A percentile compares a stretch with the other conserved stretches of the same genome.
Conservation (phyloP, 2,113 vertebrate genomes). For the Astur gentilis region DNA sequence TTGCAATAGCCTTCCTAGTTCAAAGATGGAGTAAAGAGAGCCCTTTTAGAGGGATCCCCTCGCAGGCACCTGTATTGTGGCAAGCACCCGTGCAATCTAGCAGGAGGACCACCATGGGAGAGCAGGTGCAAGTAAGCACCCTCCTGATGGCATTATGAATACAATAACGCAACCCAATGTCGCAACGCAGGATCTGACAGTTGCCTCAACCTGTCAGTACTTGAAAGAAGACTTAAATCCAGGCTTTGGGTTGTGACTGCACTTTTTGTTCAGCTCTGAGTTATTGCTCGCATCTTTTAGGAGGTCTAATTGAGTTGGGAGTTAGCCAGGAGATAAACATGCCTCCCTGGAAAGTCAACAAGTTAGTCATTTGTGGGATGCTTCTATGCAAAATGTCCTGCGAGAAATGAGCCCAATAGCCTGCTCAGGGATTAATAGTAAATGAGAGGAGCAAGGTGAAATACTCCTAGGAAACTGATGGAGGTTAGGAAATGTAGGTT, state of each 20-base stretch:
- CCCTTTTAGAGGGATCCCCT: neutral
- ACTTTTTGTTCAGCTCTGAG: neutral
- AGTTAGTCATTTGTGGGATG: neutral
- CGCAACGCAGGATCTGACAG: neutral
- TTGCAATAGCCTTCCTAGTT: neutral
- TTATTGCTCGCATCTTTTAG: neutral
- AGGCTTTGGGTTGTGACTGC: neutral
- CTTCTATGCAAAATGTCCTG: neutral
- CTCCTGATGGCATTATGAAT: neutral
- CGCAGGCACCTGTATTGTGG: accelerated
- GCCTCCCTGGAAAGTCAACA: neutral
- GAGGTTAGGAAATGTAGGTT: neutral
- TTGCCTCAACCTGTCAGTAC: neutral
- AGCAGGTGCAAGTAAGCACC: neutral
- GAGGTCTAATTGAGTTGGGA: neutral
- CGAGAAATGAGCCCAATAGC: neutral
- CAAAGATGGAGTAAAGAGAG: neutral
- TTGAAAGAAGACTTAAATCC: neutral
- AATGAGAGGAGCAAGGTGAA: neutral
- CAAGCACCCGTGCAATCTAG: neutral
- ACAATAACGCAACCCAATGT: neutral
- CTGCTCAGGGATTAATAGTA: neutral
- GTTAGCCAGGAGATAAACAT: slow-evolving; percentile 6
- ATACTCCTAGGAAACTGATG: neutral
- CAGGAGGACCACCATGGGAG: neutral